These are phyloP conservation scores for Micromesistius poutassou DNA, from an alignment of 2,797 vertebrate genomes.

Conservation along the genomic window DNA sequence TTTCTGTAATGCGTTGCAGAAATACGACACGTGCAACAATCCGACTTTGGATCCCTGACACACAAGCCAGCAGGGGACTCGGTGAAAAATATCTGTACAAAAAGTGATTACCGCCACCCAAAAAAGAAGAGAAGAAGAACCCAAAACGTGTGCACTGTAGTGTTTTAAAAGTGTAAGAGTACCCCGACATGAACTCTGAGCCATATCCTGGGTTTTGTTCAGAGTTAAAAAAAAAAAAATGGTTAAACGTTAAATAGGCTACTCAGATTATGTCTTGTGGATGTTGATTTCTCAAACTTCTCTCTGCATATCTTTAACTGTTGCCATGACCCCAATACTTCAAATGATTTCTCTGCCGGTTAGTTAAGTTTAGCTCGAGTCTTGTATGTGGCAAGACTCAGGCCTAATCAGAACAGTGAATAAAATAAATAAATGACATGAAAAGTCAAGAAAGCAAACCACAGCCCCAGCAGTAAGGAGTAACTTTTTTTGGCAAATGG, in stretches of 20 bases:
- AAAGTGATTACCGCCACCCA: neutral
- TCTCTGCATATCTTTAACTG: neutral
- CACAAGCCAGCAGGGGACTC: neutral
- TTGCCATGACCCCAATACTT: neutral
- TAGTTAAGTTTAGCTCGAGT: neutral
- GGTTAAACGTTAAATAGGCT: neutral
- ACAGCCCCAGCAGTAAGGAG: constrained; percentile 19
- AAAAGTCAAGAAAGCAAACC: neutral
- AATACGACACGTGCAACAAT: constrained; percentile 55
- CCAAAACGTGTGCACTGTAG: neutral
- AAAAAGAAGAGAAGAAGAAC: neutral
- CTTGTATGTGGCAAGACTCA: neutral
- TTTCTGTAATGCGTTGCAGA: constrained; percentile 56
- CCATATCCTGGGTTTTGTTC: neutral
- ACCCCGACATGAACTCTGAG: neutral
- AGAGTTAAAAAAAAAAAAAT: neutral
- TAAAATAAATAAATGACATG: neutral
- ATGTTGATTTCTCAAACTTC: neutral
- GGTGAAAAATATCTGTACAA: neutral
- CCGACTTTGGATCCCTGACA: constrained; percentile 16
- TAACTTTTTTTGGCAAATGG: constrained; percentile 33
- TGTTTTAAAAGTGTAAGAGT: neutral
- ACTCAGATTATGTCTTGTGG: neutral
- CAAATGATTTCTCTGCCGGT: neutral
- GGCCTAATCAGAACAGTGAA: neutral